Base-by-base conservation (phyloP, 2,797 vertebrate species). In the Tokudaia tokunoshimensis region DNA sequence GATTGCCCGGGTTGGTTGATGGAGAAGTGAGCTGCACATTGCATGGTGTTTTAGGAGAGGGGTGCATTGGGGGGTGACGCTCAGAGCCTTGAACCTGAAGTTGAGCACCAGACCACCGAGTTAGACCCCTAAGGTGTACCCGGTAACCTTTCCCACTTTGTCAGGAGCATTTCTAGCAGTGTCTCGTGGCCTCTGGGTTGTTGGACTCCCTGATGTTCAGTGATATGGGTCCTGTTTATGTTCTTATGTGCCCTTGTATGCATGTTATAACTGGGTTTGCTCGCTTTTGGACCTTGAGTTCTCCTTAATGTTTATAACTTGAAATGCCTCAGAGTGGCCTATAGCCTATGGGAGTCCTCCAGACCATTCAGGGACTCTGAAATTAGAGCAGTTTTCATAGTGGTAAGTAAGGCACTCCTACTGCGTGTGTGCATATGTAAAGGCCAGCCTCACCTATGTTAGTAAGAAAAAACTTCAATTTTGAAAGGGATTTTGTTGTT, bases 291-390 rank as follows among this genome's bases (percentile, higher is more conserved):
- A 41, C 83, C 57, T 29, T 63, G n/a, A 14, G 0, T 78, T 59
- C 90, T 89, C 57, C 34, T 57, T 83, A 29, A 20, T 84, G 3
- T 61, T 61, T 59, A n/a, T 85, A 87, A 92, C 76, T n/a, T 79
- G 41, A 20, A 20, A 87, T 44, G 44, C 44, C 80, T 89, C 55
- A 34, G 20, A 29, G 14, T 72, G 24, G 29, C 76, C 9, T 79
- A 2, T 59, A 76, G 61, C 44, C 80, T n/a, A 1, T 47, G 22
- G 37, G 6, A 17, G 41, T 93, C 65, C 20, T 61, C 59, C 19
- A 67, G 15, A 57, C 41, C 59, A 90, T 70, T 72, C 20, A 47
- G 61, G 50, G 13, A 20, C 50, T 52, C 63, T 55, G n/a, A 72
- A n/a, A 34, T 74, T 61, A 61, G 13, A 59, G 26, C 47, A 65